Evolutionary conservation across 2,888 invertebrate genomes (phyloP), one percentile per base, ranked within the genome.

Genomic region (Dioctria linearis): DNA sequence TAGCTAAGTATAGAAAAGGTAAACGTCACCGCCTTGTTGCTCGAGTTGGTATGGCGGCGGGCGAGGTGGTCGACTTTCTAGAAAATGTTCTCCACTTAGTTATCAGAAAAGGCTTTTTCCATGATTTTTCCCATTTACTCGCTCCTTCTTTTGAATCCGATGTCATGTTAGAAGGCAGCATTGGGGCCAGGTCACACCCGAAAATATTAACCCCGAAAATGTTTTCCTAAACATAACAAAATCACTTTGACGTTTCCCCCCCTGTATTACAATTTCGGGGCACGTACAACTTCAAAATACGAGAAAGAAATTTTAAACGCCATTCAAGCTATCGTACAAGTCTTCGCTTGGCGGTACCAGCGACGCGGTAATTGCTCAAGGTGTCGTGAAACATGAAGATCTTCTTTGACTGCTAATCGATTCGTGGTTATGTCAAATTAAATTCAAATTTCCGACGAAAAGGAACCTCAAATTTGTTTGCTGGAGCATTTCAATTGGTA

Each of bases 131-230:
- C 59, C n/a, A 59, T 13, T 25, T 13, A 13, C 13, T 59, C n/a
- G 8, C 51, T 3, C n/a, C 59, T 13, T 46, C 9, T 67, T 37
- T 46, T 8, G 46, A 6, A 46, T 46, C 46, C 8, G 5, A 46
- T 46, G 46, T 46, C 2, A 2, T 46, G 8, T 8, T 46, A 46
- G 46, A 46, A 46, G 8, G 8, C 46, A 46, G 4, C 8, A 46
- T 46, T 4, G 25, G 61, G 61, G 49, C 46, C 49, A 40, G 78
- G 65, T 78, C 65, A 79, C 78, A 79, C 57, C 78, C 78, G 66
- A 54, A 54, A 79, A 57, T 79, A 79, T 79, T 79, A 73, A 73
- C 73, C 65, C 61, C 63, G 75, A 80, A 79, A 80, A 80, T 63
- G 54, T 65, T 78, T 75, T 54, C 42, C 79, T 54, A 66, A 67